Conservation (phyloP, 1,140 invertebrate species). For the Anastrepha obliqua region DNA sequence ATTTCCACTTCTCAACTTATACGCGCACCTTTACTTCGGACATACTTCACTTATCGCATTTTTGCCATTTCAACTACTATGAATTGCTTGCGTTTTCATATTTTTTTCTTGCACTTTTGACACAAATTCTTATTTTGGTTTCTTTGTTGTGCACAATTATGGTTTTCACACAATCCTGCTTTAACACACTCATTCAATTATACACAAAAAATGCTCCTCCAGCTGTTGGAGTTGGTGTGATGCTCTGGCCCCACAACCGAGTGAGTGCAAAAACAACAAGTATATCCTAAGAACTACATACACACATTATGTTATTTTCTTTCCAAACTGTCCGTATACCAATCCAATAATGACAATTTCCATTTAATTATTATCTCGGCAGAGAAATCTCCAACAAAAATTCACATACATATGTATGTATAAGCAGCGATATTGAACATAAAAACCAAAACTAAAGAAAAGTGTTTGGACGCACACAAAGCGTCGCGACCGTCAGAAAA, state of each 20-base stretch:
- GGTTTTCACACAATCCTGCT: not conserved
- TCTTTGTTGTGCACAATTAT: not conserved
- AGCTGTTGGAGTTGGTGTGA: not conserved
- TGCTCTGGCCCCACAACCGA: not conserved
- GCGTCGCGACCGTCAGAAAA: not conserved
- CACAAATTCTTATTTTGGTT: not conserved
- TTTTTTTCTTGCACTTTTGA: not conserved
- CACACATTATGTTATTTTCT: not conserved
- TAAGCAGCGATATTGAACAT: not conserved
- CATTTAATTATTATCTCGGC: not conserved
- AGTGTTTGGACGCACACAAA: constrained; percentile 41
- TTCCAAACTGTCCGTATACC: not conserved
- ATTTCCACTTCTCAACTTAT: not conserved
- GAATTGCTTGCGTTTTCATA: not conserved
- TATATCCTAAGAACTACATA: not conserved
- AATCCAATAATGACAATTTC: not conserved
- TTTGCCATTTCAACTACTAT: not conserved
- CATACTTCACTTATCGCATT: not conserved
- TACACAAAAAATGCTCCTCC: constrained; percentile 34
- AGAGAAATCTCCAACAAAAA: constrained; percentile 5
- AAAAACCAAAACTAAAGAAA: not conserved
- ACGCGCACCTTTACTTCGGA: not conserved
- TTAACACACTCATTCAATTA: constrained; percentile 13
- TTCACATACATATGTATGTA: too few relatives aligned
- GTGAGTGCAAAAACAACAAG: constrained; percentile 7